Evolutionary conservation across 2,888 invertebrate species (phyloP).

Genomic region (Embidobia sp.): DNA sequence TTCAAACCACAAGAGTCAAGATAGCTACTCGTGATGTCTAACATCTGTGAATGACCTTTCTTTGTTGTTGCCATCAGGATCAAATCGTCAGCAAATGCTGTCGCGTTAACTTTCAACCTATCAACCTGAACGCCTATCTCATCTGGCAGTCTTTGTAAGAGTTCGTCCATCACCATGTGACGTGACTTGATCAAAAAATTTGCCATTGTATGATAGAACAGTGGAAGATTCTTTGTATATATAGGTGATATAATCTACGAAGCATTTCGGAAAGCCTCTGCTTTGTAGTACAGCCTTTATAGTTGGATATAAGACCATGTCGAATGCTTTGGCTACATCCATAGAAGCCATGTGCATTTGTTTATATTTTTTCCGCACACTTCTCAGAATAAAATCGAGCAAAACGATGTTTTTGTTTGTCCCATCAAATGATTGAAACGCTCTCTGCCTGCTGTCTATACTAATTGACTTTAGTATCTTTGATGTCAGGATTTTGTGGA

Average conservation of each 20-base stretch:
- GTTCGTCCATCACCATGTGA: slow-evolving; percentile 11
- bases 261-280: slow-evolving; percentile 15
- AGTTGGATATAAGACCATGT: slow-evolving; percentile 47
- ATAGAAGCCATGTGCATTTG: slow-evolving; percentile 29
- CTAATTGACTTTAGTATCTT: no score
- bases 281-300: slow-evolving; percentile 4
- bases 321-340: slow-evolving; percentile 60
- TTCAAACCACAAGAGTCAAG: no score
- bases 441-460: no score
- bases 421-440: no score
- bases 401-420: no score
- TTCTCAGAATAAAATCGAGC: no score
- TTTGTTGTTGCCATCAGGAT: slow-evolving; percentile 2
- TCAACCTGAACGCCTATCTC: slow-evolving; percentile 41
- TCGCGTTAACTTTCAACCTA: neutral
- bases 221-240: no score
- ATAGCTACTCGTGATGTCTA: no score
- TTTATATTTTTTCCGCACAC: neutral
- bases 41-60: no score
- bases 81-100: slow-evolving; percentile 33
- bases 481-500: no score
- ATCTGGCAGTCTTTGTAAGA: neutral
- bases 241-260: slow-evolving; percentile 33
- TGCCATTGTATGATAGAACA: neutral
- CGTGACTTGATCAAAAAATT: neutral